A percentile compares a stretch with the other conserved stretches of the same genome.
phyloP scores from a whole-genome alignment of 2,113 vertebrate species.

The Lycaon pictus region DNA sequence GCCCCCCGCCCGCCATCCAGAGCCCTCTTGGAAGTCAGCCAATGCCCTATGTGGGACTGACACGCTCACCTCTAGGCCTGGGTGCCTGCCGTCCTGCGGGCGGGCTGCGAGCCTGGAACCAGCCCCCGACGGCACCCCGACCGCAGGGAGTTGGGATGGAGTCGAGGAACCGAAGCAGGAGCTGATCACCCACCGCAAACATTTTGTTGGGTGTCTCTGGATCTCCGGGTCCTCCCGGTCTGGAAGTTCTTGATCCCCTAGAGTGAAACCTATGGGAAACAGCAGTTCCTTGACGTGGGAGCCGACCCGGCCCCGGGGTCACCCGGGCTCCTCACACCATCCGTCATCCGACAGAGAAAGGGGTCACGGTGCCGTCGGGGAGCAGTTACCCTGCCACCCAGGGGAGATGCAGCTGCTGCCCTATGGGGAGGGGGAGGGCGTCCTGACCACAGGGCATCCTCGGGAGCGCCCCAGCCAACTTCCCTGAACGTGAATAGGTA shows the following conservation, averaged over 20 bases:
- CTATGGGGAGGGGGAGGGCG: too few species aligned
- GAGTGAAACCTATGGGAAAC: neutral
- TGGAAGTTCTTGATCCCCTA: neutral
- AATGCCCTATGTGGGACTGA: neutral
- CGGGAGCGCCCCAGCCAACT: fast-evolving
- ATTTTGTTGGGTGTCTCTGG: neutral
- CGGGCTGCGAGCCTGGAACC: fast-evolving
- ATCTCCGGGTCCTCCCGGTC: too few species aligned
- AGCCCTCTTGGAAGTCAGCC: neutral
- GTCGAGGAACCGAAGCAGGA: neutral
- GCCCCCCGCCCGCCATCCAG: fast-evolving
- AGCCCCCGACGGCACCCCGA: neutral
- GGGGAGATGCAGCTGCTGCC: neutral
- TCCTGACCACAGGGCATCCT: too few species aligned
- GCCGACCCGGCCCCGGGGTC: neutral
- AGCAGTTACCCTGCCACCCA: neutral
- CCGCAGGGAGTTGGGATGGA: neutral
- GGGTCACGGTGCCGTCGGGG: fast-evolving
- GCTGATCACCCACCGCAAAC: neutral
- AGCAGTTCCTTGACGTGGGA: too few species aligned
- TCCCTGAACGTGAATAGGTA: neutral
- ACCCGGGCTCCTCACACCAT: neutral
- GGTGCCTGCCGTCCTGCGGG: neutral
- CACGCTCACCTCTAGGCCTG: too few species aligned
- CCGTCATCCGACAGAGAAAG: neutral